Percentiles rank a stretch among this genome's conserved stretches.
phyloP scores from a whole-genome alignment of 2,113 vertebrate genomes.

The Saccopteryx leptura region DNA sequence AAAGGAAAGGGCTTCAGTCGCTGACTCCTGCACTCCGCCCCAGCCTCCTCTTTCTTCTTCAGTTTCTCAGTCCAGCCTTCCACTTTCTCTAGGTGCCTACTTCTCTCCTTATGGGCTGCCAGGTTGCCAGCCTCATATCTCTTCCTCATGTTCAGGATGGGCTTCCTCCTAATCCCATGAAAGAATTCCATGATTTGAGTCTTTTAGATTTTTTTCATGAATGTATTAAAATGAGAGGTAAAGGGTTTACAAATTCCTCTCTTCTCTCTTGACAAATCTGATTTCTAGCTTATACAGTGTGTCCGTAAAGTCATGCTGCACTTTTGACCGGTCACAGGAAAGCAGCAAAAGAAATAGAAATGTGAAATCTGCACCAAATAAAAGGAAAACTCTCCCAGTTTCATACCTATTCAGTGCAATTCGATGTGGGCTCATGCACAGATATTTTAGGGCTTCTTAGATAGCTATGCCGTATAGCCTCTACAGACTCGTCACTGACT shows the following conservation, averaged over 20 bases:
- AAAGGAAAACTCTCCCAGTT: too few relatives aligned
- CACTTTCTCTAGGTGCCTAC: neutral
- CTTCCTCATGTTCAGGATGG: neutral
- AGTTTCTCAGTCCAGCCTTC: neutral
- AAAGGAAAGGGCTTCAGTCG: neutral
- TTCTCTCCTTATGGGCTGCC: neutral
- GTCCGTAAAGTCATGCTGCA: too few relatives aligned
- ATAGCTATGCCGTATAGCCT: too few relatives aligned
- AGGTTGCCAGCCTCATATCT: neutral
- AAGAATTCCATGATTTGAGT: neutral
- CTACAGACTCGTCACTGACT: too few relatives aligned
- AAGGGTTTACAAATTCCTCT: neutral
- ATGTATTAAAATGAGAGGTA: neutral
- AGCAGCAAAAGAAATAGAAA: too few relatives aligned
- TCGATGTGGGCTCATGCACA: too few relatives aligned
- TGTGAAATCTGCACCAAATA: too few relatives aligned
- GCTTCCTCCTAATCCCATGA: neutral
- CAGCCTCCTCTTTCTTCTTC: neutral
- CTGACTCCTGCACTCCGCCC: neutral
- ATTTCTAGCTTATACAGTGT: neutral
- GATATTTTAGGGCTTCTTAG: too few relatives aligned
- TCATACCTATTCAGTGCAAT: too few relatives aligned
- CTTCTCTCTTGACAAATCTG: neutral
- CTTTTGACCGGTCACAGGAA: too few relatives aligned
- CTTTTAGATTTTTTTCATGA: neutral